These are phyloP conservation scores for Crepidodera aurea DNA, from an alignment of 2,888 invertebrate species.

Conservation along the genomic window DNA sequence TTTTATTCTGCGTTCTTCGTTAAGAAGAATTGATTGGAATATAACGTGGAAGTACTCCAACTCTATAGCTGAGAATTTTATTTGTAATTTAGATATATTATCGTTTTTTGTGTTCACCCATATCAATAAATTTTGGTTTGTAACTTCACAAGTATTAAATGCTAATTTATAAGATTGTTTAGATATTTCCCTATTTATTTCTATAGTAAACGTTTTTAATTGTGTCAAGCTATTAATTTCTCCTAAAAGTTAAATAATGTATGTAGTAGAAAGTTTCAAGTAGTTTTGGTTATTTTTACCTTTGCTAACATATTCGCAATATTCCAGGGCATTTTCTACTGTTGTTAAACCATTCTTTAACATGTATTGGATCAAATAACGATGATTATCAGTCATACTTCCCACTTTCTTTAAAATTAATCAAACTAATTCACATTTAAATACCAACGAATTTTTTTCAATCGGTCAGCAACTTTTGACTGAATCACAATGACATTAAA, in stretches of 20 bases:
- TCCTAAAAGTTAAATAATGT: slow-evolving; percentile 37
- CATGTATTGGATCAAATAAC: slow-evolving; percentile 54
- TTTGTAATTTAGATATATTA: slow-evolving; percentile 50
- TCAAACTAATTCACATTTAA: too few species aligned
- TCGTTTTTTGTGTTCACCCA: slow-evolving; percentile 54
- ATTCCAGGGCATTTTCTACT: slow-evolving; percentile 44
- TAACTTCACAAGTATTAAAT: slow-evolving; percentile 52
- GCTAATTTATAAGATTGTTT: slow-evolving; percentile 52
- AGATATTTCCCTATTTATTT: slow-evolving; percentile 52
- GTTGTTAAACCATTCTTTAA: slow-evolving; percentile 49
- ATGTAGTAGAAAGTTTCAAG: neutral
- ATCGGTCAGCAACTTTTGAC: too few species aligned
- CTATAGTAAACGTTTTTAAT: slow-evolving; percentile 46
- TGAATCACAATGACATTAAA: too few species aligned
- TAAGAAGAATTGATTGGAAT: slow-evolving; percentile 50
- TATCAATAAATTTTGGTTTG: slow-evolving; percentile 47
- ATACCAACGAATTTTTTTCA: too few species aligned
- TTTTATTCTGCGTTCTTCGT: slow-evolving; percentile 48
- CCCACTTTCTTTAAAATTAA: slow-evolving; percentile 1
- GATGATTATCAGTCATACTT: slow-evolving; percentile 30
- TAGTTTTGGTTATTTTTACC: slow-evolving; percentile 35
- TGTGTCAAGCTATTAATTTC: slow-evolving; percentile 31
- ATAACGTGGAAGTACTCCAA: slow-evolving; percentile 55
- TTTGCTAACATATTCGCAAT: slow-evolving; percentile 39
- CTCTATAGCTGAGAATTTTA: slow-evolving; percentile 47